Evolutionary conservation across 2,888 invertebrate species (phyloP), one percentile per base, ranked within the genome.

Genomic region (Hermaeophaga mercurialis): DNA sequence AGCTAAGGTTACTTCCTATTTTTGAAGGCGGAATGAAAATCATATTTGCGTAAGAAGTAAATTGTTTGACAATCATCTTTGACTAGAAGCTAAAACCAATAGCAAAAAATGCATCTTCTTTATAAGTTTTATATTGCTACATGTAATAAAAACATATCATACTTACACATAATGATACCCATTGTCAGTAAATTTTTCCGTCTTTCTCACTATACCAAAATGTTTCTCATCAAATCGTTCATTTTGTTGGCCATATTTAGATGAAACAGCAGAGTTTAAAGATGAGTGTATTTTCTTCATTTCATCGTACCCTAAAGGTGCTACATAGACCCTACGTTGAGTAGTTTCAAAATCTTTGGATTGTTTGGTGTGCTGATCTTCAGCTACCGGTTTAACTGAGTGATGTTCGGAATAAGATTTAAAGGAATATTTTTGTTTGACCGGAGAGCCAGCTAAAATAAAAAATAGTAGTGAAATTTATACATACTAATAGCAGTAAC

Each of bases 141-240:
- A n/a, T n/a, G 9, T 12, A 46, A 22, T 9, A 22, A 19, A 44
- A 36, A 11, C 11, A 12, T 1, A 12, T 34, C 14, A 6, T 44
- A 69, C 70, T 69, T 66, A 73, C 69, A 83, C 77, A 68, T 82
- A 86, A 62, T 82, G 84, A 66, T 86, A 86, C 39, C 82, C 80
- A 62, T 85, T 83, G 39, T 76, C 66, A 31, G 80, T 79, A 1
- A 80, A 73, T 15, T 83, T 80, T 66, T 82, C 74, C 22, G 82
- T 81, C 66, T 82, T 64, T n/a, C 81, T 79, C 5, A 86, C 68
- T 15, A 84, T 84, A 50, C 74, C 75, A 65, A 83, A 84, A 14
- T 80, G 77, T 43, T 73, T 59, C 52, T 73, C 73, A 26, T 78
- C 77, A 28, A 79, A 79, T 50, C 72, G 65, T 4, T 69, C 72